A percentile compares a stretch with the other conserved stretches of the same genome.
phyloP scores from a whole-genome alignment of 2,888 invertebrate genomes.

The Bombylius discolor region DNA sequence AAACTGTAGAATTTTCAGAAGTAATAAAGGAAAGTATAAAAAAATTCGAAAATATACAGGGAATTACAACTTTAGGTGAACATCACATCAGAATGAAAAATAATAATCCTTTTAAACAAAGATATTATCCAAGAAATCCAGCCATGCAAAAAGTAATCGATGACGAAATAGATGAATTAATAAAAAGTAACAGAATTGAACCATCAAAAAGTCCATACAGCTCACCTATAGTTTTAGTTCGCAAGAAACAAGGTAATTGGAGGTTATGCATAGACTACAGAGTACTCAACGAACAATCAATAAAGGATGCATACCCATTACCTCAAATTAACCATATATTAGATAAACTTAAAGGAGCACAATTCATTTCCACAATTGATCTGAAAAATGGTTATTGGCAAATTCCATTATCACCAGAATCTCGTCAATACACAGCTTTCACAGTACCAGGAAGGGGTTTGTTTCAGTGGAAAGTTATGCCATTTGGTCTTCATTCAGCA shows the following conservation, averaged over 20 bases:
- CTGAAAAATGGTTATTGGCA: not conserved
- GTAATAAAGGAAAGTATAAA: no score
- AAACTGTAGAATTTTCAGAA: no score
- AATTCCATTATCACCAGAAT: not conserved
- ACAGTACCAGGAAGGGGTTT: slow-evolving; percentile 1
- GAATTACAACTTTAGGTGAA: no score
- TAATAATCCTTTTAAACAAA: not conserved
- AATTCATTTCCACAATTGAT: not conserved
- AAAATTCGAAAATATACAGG: no score
- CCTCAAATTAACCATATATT: not conserved
- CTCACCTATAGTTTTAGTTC: not conserved
- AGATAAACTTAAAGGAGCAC: not conserved
- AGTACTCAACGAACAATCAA: not conserved
- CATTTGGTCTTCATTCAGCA: not conserved
- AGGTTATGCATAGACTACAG: not conserved
- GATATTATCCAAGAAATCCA: not conserved
- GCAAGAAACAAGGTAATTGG: not conserved
- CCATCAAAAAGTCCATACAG: not conserved
- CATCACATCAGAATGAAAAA: not conserved
- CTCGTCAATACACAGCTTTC: not conserved
- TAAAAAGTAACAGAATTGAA: not conserved
- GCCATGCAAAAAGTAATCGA: not conserved
- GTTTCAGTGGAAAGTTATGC: not conserved
- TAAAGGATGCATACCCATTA: not conserved
- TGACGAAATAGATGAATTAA: not conserved